Evolutionary conservation across 1,140 invertebrate species (phyloP), one percentile per base, ranked within the genome.

Genomic region (Drosophila auraria): DNA sequence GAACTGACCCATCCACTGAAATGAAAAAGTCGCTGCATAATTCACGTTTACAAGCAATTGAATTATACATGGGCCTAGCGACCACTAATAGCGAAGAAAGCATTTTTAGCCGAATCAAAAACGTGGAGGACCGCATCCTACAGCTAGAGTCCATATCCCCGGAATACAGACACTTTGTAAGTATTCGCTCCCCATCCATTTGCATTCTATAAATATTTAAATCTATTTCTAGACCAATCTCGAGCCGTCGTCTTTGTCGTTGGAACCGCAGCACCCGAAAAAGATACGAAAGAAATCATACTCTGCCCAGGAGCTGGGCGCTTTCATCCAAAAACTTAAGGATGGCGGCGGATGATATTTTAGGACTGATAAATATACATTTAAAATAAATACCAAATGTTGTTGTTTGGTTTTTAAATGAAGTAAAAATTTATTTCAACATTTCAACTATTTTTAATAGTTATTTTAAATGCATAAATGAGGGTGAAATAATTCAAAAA

Each of bases 61-160:
- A 89, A 58, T 51, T 45, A 12, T 90, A 90, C 50, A 69, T 89
- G 74, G 50, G 53, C 27, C 1, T 90, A 7, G 23, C 11, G 0
- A 8, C 92, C 25, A 7, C 91, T 23, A 94, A 94, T 84, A 93
- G 94, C 14, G 93, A 95, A 4, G 94, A 92, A 80, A 94, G 95
- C 92, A 91, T 96, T 60, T 96, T 95, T 63, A 80, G 93, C 75
- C 93, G 96, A 62, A 81, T 97, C 0, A 96, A 96, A 92, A 89
- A 92, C 51, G 93, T 96, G 11, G 96, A 97, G 93, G 94, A 96
- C 82, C 93, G 94, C 75, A 94, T 97, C 72, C 87, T 96, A 36
- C 93, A 94, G 76, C 91, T 96, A 23, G 96, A 97, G 93, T 94
- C 95, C 23, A 87, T 95, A 74, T 96, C 96, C 20, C 96, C 96